Base-by-base conservation (phyloP, 2,113 vertebrate species). In the Odontophorus gujanensis region DNA sequence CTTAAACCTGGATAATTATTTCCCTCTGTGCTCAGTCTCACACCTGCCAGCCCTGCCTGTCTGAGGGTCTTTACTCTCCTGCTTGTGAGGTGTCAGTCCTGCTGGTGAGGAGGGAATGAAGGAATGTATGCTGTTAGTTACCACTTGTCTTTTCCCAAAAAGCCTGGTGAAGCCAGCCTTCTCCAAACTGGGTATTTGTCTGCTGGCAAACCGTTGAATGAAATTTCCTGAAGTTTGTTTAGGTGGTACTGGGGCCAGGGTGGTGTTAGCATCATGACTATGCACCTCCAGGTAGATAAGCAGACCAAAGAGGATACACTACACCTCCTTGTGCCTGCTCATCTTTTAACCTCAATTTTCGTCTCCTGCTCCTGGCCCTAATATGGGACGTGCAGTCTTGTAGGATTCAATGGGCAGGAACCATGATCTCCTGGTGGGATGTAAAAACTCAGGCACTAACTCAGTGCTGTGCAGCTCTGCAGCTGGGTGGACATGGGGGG, bases 401-500 rank as follows among this genome's bases (percentile, higher is more conserved):
- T 82, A 45, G 72, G 55, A 87, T 62, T 91, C 94, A 38, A 61
- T 81, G 36, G n/a, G 43, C 72, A 93, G 58, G 62, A 84, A 58
- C 24, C 40, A 40, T 86, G 57, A 75, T 45, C 77, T 81, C 36
- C 26, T 34, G 67, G 20, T 0, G 0, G 32, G 26, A n/a, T 62
- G 63, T 81, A 66, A 84, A 92, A 92, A 26, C 17, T 36, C 51
- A 75, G 65, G 32, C 40, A 6, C 81, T 53, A 72, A 38, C 47
- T 84, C 22, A 47, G 6, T 17, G 38, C 32, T 21, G 1, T 2
- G 19, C 36, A 83, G 34, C 48, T 55, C 51, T 45, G 71, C 59
- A 36, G 13, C 62, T 55, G 40, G 28, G 13, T 66, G 72, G 53
- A 15, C 6, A 15, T 53, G 51, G 45, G 66, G 17, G 51, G 75